Base-by-base conservation (phyloP, 64 coral and sea anemone species). In the Montipora efflorescens region DNA sequence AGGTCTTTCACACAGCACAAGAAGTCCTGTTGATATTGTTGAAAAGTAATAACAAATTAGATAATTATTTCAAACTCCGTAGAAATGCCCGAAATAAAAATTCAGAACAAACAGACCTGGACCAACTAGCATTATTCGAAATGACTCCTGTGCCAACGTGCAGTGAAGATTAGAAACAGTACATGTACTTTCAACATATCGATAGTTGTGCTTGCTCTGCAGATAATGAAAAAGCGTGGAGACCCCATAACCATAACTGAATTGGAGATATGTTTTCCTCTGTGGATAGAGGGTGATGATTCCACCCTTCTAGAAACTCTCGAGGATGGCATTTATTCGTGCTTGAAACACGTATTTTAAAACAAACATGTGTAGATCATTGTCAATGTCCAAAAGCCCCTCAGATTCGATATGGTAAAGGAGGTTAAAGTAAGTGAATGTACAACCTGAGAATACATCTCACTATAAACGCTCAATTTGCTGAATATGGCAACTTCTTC, bases 181-280 rank as follows among this genome's bases (percentile, higher is more conserved):
- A 76, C 74, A 76, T 4, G 23, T 9, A 76, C 23, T 2, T 76
- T 76, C 74, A 76, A 43, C 74, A 43, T 76, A 76, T 43, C 74
- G 28, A 76, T 55, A 55, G 52, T 55, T 55, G 52, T 55, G 52
- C 52, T 55, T 55, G 52, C 52, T 55, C 52, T 74, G 1, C 71
- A 74, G 15, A 74, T n/a, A 74, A 20, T 6, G 15, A 74, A 74
- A 20, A 74, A 22, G 19, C 20, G 0, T 74, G 20, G 20, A 74
- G 71, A 74, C 7, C 71, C 20, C 71, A 28, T 4, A 74, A 74
- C 71, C 71, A 74, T 74, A 74, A 74, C 19, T 74, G 71, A 74
- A 20, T 74, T 74, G 71, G 71, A 74, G 71, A 74, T 4, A 74
- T 74, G 71, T 74, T 74, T 74, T 74, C 71, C 71, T 74, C 71